phyloP scores from a whole-genome alignment of 2,113 vertebrate species.

The Ceratotherium simum region DNA sequence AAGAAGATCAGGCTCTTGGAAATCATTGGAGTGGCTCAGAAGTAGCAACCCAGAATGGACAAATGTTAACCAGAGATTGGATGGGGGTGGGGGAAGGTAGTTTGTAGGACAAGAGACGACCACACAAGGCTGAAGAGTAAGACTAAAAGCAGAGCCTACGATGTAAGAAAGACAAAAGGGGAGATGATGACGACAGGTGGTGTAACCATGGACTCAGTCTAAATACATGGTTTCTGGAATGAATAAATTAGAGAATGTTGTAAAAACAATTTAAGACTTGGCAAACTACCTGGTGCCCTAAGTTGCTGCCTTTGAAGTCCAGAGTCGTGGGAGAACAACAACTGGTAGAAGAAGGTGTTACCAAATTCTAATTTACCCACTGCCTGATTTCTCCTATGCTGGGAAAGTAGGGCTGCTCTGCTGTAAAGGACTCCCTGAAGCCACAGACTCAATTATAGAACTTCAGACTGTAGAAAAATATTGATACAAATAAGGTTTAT shows the following conservation, averaged over 20 bases:
- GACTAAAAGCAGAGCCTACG: not conserved
- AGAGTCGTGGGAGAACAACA: not conserved
- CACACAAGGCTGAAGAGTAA: not conserved
- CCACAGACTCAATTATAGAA: not conserved
- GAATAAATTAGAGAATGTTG: not conserved
- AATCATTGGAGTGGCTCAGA: not conserved
- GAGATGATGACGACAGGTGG: not conserved
- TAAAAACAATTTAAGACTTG: not conserved
- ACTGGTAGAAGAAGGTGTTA: not conserved
- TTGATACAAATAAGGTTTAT: not conserved
- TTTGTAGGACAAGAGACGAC: not conserved
- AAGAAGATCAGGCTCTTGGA: not conserved
- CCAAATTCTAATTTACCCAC: not conserved
- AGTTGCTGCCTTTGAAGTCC: not conserved
- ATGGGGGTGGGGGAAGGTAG: rapidly evolving
- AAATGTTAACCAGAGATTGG: not conserved
- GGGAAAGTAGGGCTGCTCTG: not conserved
- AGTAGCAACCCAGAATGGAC: not conserved
- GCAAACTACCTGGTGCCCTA: not conserved
- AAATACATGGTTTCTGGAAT: not conserved
- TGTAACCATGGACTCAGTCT: rapidly evolving
- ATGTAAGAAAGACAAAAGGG: not conserved
- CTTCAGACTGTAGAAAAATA: not conserved
- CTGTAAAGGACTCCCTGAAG: not conserved
- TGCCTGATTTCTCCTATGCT: not conserved